Conservation (phyloP, 2,113 vertebrate species). For the Cranoglanis bouderius region DNA sequence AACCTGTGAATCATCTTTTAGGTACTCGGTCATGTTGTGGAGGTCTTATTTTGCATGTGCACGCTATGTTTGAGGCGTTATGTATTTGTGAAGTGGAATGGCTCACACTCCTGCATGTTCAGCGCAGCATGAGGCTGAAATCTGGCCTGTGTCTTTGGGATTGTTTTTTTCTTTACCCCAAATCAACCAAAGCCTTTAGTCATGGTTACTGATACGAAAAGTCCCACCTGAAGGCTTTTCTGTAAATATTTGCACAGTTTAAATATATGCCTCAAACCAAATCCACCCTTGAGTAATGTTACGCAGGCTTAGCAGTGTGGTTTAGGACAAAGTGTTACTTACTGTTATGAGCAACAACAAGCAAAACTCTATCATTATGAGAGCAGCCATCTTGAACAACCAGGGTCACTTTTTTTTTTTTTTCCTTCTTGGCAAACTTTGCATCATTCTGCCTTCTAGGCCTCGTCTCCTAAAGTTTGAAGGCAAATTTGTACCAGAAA, state of each 20-base stretch:
- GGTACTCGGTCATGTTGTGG: too few relatives aligned
- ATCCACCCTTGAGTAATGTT: background rate
- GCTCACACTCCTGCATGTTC: slow-evolving; percentile 34
- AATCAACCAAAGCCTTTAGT: background rate
- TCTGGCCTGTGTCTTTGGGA: slow-evolving; percentile 6
- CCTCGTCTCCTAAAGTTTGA: background rate
- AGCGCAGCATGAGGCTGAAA: slow-evolving; percentile 18
- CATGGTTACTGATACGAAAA: background rate
- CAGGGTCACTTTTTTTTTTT: background rate
- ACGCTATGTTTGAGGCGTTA: background rate
- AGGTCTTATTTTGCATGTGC: background rate
- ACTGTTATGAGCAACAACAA: background rate
- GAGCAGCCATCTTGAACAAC: slow-evolving; percentile 5
- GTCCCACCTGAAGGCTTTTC: background rate
- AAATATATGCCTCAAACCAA: background rate
- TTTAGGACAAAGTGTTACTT: background rate
- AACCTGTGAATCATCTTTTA: too few relatives aligned
- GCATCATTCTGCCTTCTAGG: background rate
- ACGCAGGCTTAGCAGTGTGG: background rate
- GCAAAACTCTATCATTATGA: background rate
- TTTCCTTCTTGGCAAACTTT: background rate
- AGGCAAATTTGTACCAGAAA: background rate
- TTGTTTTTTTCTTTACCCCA: background rate
- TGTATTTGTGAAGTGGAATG: slow-evolving; percentile 37
- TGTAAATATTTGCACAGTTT: background rate